Conservation (phyloP, 2,113 vertebrate genomes). For the Sitta europaea region DNA sequence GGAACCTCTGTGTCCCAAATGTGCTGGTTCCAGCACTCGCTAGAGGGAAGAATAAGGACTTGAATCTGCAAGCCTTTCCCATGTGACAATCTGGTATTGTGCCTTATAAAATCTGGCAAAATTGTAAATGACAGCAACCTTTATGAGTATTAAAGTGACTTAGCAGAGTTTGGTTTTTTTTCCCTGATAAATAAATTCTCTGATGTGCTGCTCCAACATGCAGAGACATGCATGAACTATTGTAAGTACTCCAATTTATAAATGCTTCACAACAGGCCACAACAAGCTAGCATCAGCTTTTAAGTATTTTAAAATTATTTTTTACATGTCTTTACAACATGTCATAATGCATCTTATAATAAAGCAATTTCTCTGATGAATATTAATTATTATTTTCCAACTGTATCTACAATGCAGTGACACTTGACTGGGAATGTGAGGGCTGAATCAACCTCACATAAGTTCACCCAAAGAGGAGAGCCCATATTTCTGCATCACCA, state of each 20-base stretch:
- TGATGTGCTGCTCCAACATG: conserved; percentile 33
- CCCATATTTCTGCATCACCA: neutral
- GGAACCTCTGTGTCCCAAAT: conserved; percentile 48
- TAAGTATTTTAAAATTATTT: conserved; percentile 31
- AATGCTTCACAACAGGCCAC: conserved; percentile 44
- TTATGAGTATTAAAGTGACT: conserved; percentile 25
- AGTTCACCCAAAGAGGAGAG: neutral
- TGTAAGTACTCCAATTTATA: conserved; percentile 41
- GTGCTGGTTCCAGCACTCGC: conserved; percentile 13
- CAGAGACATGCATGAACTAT: conserved; percentile 48
- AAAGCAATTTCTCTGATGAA: neutral
- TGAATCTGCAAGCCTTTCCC: conserved; percentile 29
- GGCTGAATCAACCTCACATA: neutral
- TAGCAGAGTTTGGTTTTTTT: neutral
- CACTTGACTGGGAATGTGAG: neutral
- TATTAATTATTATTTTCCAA: neutral
- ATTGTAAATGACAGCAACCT: neutral
- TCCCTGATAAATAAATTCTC: conserved; percentile 29
- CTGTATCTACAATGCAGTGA: neutral
- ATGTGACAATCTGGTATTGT: conserved; percentile 13
- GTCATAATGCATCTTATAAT: neutral
- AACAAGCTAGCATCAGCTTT: conserved; percentile 48
- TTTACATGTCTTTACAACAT: conserved; percentile 19
- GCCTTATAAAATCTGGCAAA: conserved; percentile 29
- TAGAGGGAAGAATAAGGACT: conserved; percentile 34